Percentiles rank a stretch among this genome's conserved stretches.
These are phyloP conservation scores for Orthosia incerta DNA, from an alignment of 2,888 invertebrate species.

Conservation along the genomic window DNA sequence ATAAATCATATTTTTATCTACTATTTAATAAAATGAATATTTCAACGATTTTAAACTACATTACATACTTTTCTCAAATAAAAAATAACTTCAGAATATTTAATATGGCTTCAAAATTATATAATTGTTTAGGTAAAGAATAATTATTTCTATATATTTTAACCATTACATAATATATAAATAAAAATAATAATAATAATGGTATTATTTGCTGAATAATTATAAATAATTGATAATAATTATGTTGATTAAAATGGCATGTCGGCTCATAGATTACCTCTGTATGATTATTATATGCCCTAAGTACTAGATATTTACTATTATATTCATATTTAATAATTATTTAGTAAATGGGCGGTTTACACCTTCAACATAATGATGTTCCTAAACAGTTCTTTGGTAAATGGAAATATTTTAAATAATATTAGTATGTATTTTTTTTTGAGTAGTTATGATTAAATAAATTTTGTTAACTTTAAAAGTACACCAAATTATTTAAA, in stretches of 20 bases:
- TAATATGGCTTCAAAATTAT: constrained; percentile 30
- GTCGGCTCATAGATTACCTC: constrained; percentile 53
- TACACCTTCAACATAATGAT: constrained; percentile 28
- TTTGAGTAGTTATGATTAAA: constrained; percentile 6
- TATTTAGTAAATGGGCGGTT: constrained; percentile 44
- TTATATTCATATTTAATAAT: constrained; percentile 23
- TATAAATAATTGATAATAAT: constrained; percentile 23
- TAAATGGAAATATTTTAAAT: constrained; percentile 17
- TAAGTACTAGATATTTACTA: constrained; percentile 55
- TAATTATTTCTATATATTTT: constrained; percentile 34
- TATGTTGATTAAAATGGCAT: constrained; percentile 34
- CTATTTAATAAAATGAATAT: constrained; percentile 68
- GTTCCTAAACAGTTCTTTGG: constrained; percentile 12
- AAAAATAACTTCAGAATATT: constrained; percentile 34
- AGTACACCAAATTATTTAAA: constrained; percentile 39
- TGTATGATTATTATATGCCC: constrained; percentile 40
- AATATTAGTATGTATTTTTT: constrained; percentile 22
- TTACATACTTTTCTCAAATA: constrained; percentile 53
- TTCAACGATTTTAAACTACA: constrained; percentile 52
- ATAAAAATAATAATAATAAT: not conserved
- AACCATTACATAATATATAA: constrained; percentile 8
- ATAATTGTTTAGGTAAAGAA: constrained; percentile 5
- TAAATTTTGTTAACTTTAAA: constrained; percentile 22
- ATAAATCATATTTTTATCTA: constrained; percentile 49
- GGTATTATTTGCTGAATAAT: constrained; percentile 11